Conservation (phyloP, 2,113 vertebrate species). For the Leucosticte australis region DNA sequence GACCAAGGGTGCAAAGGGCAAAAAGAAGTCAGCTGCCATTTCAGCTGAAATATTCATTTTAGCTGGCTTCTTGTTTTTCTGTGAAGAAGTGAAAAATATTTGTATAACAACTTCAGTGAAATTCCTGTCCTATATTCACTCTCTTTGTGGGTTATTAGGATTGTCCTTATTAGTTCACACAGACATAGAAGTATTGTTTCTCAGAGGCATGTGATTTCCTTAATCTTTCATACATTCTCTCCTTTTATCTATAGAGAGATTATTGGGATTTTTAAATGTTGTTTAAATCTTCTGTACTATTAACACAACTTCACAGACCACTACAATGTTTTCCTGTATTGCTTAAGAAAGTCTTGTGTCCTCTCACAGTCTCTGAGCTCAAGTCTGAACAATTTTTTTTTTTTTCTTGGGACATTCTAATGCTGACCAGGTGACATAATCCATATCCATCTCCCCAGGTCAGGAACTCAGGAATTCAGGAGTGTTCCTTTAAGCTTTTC, state of each 20-base stretch:
- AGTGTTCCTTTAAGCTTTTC: background rate
- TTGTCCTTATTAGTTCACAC: background rate
- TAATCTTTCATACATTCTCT: background rate
- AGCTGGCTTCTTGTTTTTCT: background rate
- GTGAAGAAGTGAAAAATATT: background rate
- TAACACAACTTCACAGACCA: background rate
- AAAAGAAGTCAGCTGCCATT: background rate
- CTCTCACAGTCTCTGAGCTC: background rate
- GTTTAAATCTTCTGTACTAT: background rate
- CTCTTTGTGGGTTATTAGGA: background rate
- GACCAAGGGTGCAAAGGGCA: background rate
- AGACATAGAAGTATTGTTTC: background rate
- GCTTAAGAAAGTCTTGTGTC: background rate
- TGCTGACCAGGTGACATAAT: background rate
- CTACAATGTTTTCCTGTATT: fast-evolving
- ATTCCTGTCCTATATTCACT: background rate
- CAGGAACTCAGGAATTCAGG: background rate
- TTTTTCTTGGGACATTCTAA: background rate
- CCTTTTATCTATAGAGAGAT: background rate
- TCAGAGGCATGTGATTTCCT: background rate
- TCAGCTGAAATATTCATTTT: background rate
- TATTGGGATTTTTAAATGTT: background rate
- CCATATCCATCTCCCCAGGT: background rate
- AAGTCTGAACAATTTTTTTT: background rate
- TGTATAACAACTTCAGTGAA: background rate